Evolutionary conservation across 2,113 vertebrate species (phyloP), one percentile per base, ranked within the genome.

Genomic region (cattle (Bos taurus)): DNA sequence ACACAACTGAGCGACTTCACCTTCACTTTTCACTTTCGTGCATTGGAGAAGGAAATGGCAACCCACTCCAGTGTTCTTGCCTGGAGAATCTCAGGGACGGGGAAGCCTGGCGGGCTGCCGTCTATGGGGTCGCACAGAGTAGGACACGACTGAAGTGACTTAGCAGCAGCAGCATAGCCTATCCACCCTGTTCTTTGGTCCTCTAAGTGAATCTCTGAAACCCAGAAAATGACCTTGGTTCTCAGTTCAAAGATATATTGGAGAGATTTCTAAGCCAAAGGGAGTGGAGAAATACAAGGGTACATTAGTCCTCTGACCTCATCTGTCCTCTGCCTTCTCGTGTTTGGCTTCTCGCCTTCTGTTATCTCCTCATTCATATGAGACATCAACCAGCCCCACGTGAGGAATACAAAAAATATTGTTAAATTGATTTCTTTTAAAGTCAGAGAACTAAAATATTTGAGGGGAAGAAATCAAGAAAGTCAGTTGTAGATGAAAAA

Each of bases 371-470:
- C 67, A 89, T 25, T 26, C 28, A 83, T n/a, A 21, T 3, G 59
- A 80, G 80, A 60, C 30, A 80, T 43, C 90, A 74, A 74, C 33
- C 33, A 91, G 62, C 19, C 28, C 50, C 62, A 87, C 0, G 2
- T 83, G 36, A 94, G 16, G 16, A 80, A 81, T 16, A 88, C 10
- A 96, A 83, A 64, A 90, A 95, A 88, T 60, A 94, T 16, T 94
- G 80, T 78, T 92, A 33, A 92, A 57, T 0, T 90, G 36, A 86
- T 89, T 96, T 92, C 56, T 84, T 74, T 93, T 71, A 83, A 97
- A 90, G 36, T 85, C 64, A 97, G 82, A 21, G 36, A 96, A 82
- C 59, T 62, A 96, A 88, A 97, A 94, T 14, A 21, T 91, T 59
- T 82, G 46, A 88, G 36, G n/a, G 23, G 82, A 83, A 88, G 36